These are phyloP conservation scores for Hirudo medicinalis DNA, from an alignment of 1,140 invertebrate genomes.

Conservation along the genomic window DNA sequence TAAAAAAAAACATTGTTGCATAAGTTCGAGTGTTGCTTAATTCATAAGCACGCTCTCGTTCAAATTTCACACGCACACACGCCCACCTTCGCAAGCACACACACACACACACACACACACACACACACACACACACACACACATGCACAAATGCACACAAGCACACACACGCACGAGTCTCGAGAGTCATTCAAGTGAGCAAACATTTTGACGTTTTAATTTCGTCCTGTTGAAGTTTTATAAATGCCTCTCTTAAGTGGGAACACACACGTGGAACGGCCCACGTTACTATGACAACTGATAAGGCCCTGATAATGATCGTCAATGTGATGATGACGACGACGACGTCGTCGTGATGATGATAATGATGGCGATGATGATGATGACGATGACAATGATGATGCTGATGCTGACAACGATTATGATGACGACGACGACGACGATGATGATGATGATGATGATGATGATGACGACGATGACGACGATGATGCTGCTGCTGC, in stretches of 20 bases:
- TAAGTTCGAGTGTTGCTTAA: no score
- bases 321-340: no score
- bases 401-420: neutral
- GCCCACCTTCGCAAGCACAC: neutral
- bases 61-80: neutral
- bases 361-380: no score
- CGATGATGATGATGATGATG: constrained; percentile 10
- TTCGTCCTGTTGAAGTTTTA: no score
- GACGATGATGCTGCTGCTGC: neutral
- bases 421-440: neutral
- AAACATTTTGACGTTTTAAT: neutral
- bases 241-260: no score
- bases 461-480: constrained; percentile 7
- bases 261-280: no score
- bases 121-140: neutral
- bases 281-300: no score
- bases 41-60: no score
- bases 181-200: neutral
- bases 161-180: neutral
- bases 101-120: neutral
- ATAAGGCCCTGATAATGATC: no score
- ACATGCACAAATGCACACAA: neutral
- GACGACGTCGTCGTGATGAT: no score
- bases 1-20: no score
- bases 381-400: no score